A percentile compares a stretch with the other conserved stretches of the same genome.
Evolutionary conservation across 2,797 vertebrate species (phyloP).

Genomic region (Semotilus atromaculatus): DNA sequence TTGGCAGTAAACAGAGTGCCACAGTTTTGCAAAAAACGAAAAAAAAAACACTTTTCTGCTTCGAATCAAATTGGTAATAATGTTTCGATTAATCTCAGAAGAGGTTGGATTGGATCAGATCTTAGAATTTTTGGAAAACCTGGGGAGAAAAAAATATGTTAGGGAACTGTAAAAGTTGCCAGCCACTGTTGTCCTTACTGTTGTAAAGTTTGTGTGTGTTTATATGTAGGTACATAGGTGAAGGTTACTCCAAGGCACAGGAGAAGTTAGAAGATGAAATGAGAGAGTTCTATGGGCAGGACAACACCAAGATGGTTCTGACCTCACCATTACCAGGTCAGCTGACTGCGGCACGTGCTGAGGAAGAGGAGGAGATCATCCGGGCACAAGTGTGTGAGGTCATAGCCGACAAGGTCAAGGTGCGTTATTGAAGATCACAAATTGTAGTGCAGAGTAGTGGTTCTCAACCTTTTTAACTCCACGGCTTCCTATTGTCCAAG

Average conservation of each 20-base stretch:
- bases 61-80: neutral
- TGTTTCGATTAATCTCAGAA: neutral
- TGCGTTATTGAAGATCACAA: constrained; percentile 42
- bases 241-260: constrained; percentile 92
- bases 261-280: constrained; percentile 95
- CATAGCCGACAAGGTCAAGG: constrained; percentile 87
- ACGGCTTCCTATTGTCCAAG: neutral
- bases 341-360: constrained; percentile 85
- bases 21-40: neutral
- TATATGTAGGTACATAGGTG: constrained; percentile 87
- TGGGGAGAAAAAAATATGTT: neutral
- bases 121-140: neutral
- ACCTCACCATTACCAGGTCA: constrained; percentile 79
- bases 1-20: neutral
- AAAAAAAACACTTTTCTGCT: neutral
- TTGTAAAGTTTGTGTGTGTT: neutral
- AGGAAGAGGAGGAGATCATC: constrained; percentile 91
- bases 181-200: neutral
- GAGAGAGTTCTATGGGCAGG: constrained; percentile 86
- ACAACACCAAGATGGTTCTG: constrained; percentile 67
- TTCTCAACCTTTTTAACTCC: neutral
- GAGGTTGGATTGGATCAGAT: neutral
- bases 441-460: neutral
- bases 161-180: neutral
- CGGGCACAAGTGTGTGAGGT: constrained; percentile 85